Evolutionary conservation across 2,888 invertebrate species (phyloP).

Genomic region (Asteroscopus sphinx): DNA sequence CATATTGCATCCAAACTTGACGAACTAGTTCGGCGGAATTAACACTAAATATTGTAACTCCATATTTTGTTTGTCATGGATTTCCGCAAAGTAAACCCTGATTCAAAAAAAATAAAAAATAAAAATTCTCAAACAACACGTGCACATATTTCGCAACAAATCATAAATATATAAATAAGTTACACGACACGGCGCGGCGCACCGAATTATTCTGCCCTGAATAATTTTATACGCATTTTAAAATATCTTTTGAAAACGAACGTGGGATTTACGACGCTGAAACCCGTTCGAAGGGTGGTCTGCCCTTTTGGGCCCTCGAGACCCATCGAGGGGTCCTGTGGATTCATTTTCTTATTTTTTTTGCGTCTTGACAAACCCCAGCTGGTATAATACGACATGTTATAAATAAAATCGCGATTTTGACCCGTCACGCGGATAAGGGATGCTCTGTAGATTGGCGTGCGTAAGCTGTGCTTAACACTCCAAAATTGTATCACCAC

Average conservation of each 20-base stretch:
- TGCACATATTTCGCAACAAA: constrained; percentile 74
- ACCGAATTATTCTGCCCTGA: constrained; percentile 87
- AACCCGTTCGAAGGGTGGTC: constrained; percentile 88
- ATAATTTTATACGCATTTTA: constrained; percentile 90
- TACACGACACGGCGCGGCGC: constrained; percentile 73
- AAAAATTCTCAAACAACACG: constrained; percentile 69
- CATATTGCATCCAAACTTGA: too few species aligned
- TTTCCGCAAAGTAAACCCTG: too few species aligned
- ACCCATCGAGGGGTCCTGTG: constrained; percentile 74
- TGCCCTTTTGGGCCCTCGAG: constrained; percentile 70
- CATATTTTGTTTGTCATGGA: too few species aligned
- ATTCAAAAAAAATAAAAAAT: neutral
- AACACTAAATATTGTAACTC: too few species aligned
- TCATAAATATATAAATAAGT: constrained; percentile 78
- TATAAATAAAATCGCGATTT: constrained; percentile 89
- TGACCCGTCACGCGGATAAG: constrained; percentile 87
- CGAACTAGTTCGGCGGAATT: too few species aligned
- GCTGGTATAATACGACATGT: constrained; percentile 86
- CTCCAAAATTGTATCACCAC: constrained; percentile 4
- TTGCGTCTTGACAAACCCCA: constrained; percentile 88
- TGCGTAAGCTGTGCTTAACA: constrained; percentile 37
- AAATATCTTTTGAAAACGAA: constrained; percentile 86
- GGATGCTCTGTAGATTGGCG: constrained; percentile 79
- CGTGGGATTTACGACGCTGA: constrained; percentile 87
- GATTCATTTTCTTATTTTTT: constrained; percentile 85